These are phyloP conservation scores for Amphiprion percula DNA, from an alignment of 2,113 vertebrate species.

Conservation along the genomic window DNA sequence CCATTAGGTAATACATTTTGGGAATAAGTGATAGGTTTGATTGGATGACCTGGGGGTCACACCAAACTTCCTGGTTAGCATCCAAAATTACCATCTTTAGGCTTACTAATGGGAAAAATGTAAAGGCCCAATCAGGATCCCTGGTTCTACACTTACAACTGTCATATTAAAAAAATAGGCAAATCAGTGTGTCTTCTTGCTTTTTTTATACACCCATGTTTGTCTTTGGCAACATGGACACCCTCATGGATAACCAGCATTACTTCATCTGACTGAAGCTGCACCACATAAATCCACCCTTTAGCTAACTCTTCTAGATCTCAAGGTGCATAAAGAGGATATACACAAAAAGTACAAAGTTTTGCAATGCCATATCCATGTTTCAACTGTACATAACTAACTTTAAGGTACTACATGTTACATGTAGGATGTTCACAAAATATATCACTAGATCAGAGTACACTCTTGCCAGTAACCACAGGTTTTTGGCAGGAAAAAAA, in stretches of 20 bases:
- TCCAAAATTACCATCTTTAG: background rate
- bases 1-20: background rate
- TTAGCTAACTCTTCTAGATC: constrained; percentile 23
- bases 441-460: constrained; percentile 62
- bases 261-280: constrained; percentile 11
- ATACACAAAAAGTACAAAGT: constrained; percentile 67
- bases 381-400: constrained; percentile 57
- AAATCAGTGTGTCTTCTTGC: background rate
- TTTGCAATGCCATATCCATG: constrained; percentile 54
- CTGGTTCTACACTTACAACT: too few relatives aligned
- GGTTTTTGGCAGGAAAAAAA: constrained; percentile 53
- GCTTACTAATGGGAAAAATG: background rate
- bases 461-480: constrained; percentile 54
- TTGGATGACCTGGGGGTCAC: background rate
- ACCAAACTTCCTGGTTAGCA: background rate
- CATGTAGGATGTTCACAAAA: constrained; percentile 73
- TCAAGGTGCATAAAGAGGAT: constrained; percentile 67
- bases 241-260: constrained; percentile 6
- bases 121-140: background rate
- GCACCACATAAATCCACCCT: constrained; percentile 57
- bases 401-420: constrained; percentile 64
- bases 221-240: background rate
- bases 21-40: background rate
- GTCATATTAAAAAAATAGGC: too few relatives aligned
- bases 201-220: background rate